Conservation (phyloP, 1,140 invertebrate species). For the Nomia melanderi region DNA sequence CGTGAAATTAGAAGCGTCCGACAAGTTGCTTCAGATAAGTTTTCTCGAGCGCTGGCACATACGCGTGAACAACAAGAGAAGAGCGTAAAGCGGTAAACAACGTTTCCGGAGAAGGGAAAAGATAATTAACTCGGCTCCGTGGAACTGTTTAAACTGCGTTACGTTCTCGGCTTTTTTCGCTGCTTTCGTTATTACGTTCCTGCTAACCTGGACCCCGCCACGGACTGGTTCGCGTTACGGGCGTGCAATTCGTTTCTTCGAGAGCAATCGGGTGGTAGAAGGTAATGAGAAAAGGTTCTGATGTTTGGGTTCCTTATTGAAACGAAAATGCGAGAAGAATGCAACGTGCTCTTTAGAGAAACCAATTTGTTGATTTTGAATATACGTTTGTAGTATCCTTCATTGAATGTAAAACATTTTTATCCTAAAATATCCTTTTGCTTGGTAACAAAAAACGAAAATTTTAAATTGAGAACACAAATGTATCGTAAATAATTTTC, state of each 20-base stretch:
- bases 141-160: conserved; percentile 14
- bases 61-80: conserved; percentile 31
- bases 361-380: too few relatives aligned
- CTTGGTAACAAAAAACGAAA: too few relatives aligned
- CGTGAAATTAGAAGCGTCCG: conserved; percentile 45
- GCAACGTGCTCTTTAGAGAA: too few relatives aligned
- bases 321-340: too few relatives aligned
- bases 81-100: conserved; percentile 42
- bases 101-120: conserved; percentile 35
- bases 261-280: background rate
- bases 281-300: background rate
- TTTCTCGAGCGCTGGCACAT: conserved; percentile 23
- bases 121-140: conserved; percentile 56
- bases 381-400: too few relatives aligned
- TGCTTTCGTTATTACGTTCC: background rate
- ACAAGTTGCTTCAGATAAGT: background rate
- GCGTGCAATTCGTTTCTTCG: background rate
- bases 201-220: background rate
- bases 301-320: background rate
- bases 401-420: too few relatives aligned
- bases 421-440: too few relatives aligned
- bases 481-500: too few relatives aligned
- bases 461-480: too few relatives aligned
- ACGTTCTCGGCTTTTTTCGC: conserved; percentile 3
- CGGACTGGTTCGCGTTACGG: background rate